phyloP scores from a whole-genome alignment of 2,888 invertebrate species.

The Ctenicera cuprea region DNA sequence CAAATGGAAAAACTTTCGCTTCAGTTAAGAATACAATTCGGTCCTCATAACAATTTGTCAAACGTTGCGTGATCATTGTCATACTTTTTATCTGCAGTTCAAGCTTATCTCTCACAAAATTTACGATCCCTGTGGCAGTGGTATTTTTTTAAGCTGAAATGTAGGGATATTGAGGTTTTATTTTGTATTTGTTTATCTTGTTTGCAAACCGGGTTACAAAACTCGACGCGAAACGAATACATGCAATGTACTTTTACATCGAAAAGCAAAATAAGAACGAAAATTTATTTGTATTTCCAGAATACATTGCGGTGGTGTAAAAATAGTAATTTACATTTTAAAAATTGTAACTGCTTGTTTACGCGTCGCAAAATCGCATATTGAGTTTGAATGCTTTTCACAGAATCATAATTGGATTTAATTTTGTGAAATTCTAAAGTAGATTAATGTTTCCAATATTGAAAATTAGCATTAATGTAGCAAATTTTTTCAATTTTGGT shows the following conservation, averaged over 20 bases:
- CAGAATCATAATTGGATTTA: too few species aligned
- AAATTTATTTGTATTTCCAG: not conserved
- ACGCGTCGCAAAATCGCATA: too few species aligned
- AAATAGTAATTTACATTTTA: too few species aligned
- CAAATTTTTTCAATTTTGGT: too few species aligned
- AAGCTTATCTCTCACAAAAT: constrained; percentile 17
- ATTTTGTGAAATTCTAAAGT: too few species aligned
- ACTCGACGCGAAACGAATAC: not conserved
- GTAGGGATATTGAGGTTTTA: constrained; percentile 4
- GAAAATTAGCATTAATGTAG: too few species aligned
- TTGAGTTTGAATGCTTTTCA: too few species aligned
- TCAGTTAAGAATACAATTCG: constrained; percentile 7
- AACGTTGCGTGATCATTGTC: constrained; percentile 26
- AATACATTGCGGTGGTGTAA: too few species aligned
- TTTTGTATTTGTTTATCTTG: constrained; percentile 18
- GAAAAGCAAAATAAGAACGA: not conserved
- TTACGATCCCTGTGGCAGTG: not conserved
- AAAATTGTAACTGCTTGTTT: too few species aligned
- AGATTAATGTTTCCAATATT: too few species aligned
- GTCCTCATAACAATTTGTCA: constrained; percentile 26
- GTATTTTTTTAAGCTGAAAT: constrained; percentile 7
- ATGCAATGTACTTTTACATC: not conserved
- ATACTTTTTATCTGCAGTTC: constrained; percentile 10
- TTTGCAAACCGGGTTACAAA: not conserved
- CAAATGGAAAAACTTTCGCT: not conserved